A percentile compares a stretch with the other conserved stretches of the same genome.
phyloP scores from a whole-genome alignment of 2,797 vertebrate genomes.

The Craterocephalus amniculus region DNA sequence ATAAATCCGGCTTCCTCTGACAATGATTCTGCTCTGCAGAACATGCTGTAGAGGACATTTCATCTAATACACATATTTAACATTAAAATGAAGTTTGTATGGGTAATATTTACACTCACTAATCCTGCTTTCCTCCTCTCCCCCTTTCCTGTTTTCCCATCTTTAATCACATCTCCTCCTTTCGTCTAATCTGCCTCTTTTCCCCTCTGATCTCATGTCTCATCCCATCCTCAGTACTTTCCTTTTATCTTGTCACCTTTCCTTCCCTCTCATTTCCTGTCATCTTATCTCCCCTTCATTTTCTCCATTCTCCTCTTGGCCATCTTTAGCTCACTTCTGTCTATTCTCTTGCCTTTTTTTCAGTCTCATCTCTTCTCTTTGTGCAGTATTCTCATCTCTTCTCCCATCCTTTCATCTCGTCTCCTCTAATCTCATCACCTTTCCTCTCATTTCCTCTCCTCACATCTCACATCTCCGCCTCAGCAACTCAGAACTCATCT shows the following conservation, averaged over 20 bases:
- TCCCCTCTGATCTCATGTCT: neutral
- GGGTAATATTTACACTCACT: neutral
- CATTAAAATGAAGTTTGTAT: neutral
- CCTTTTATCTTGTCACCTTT: neutral
- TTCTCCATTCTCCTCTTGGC: neutral
- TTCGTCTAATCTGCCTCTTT: neutral
- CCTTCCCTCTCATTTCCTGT: constrained; percentile 2
- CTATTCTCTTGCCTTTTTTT: neutral
- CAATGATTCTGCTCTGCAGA: neutral
- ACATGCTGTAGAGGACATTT: neutral
- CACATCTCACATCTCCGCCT: neutral
- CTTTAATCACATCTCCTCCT: neutral
- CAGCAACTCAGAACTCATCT: neutral
- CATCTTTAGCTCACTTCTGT: neutral
- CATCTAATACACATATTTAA: neutral
- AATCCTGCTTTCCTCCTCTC: neutral
- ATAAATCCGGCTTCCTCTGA: too few species aligned
- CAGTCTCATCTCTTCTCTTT: neutral
- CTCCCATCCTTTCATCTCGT: constrained; percentile 14
- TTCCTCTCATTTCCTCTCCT: constrained; percentile 15
- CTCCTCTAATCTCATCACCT: constrained; percentile 15
- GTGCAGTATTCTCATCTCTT: neutral
- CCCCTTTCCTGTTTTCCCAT: neutral
- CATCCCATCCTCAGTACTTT: neutral
- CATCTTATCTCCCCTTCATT: neutral